Percentiles rank a stretch among this genome's conserved stretches.
Evolutionary conservation across 1,140 invertebrate species (phyloP).

Genomic region (Drosophila pallidifrons): DNA sequence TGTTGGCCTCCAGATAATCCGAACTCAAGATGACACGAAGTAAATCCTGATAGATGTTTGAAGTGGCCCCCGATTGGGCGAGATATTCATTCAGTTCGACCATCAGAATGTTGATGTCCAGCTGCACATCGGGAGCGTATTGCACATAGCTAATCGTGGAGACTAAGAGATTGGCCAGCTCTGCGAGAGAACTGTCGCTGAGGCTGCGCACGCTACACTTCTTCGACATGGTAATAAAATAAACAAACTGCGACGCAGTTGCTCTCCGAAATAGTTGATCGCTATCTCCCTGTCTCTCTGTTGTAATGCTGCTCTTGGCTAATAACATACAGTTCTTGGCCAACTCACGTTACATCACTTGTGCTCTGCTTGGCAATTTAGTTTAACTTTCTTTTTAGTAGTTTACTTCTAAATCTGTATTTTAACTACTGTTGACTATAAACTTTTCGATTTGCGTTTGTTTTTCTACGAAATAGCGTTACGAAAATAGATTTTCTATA

Average conservation of each 20-base stretch:
- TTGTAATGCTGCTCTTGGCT: background rate
- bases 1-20: constrained; percentile 88
- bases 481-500: constrained; percentile 67
- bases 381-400: background rate
- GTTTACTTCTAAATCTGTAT: background rate
- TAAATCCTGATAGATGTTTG: constrained; percentile 88
- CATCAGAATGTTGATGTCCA: constrained; percentile 86
- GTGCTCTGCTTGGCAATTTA: background rate
- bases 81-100: constrained; percentile 87
- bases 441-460: background rate
- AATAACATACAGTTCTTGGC: background rate
- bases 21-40: constrained; percentile 87
- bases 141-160: constrained; percentile 80
- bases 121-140: constrained; percentile 85
- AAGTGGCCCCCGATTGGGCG: constrained; percentile 86
- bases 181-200: constrained; percentile 76
- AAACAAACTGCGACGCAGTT: constrained; percentile 73
- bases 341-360: constrained; percentile 26
- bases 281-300: constrained; percentile 7
- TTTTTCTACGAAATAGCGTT: constrained; percentile 1
- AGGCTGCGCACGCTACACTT: constrained; percentile 75
- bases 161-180: constrained; percentile 78
- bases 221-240: constrained; percentile 70
- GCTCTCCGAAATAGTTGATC: background rate
- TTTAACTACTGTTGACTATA: background rate